Evolutionary conservation across 2,888 invertebrate species (phyloP).

Genomic region (Philereme transversata): DNA sequence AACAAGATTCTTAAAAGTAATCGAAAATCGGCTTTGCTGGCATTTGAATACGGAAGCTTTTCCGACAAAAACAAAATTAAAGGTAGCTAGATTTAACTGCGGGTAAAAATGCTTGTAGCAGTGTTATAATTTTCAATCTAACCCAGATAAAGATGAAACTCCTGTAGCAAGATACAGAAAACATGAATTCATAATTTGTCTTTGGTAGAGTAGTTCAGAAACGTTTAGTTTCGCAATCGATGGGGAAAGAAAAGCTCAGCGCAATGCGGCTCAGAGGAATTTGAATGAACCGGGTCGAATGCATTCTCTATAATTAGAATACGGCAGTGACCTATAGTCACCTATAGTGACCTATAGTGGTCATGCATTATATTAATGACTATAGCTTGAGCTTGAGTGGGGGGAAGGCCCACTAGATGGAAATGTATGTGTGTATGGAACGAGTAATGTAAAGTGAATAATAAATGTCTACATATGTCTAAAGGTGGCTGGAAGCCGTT

Average conservation of each 20-base stretch:
- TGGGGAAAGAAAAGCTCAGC: conserved; percentile 27
- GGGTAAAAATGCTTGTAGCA: conserved; percentile 4
- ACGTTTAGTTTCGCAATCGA: conserved; percentile 25
- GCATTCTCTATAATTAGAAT: conserved; percentile 10
- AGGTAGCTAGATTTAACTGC: conserved; percentile 9
- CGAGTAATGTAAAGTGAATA: too few species aligned
- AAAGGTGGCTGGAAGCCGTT: too few species aligned
- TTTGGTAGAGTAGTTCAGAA: conserved; percentile 7
- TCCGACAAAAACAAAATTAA: not conserved
- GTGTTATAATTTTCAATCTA: conserved; percentile 8
- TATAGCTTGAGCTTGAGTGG: too few species aligned
- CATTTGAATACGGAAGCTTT: conserved; percentile 10
- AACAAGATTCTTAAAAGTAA: conserved; percentile 6
- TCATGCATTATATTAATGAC: not conserved
- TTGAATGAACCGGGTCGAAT: conserved; percentile 18
- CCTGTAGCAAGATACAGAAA: conserved; percentile 14
- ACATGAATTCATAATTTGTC: conserved; percentile 13
- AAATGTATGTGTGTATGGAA: too few species aligned
- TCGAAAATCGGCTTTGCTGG: conserved; percentile 8
- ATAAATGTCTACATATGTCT: too few species aligned
- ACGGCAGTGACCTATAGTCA: conserved; percentile 1
- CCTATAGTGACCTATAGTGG: conserved; percentile 6
- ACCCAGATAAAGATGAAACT: conserved; percentile 14
- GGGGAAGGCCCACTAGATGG: too few species aligned
- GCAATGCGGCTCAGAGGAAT: conserved; percentile 23